Base-by-base conservation (phyloP, 2,113 vertebrate species). In the Phylloscopus whistleri region DNA sequence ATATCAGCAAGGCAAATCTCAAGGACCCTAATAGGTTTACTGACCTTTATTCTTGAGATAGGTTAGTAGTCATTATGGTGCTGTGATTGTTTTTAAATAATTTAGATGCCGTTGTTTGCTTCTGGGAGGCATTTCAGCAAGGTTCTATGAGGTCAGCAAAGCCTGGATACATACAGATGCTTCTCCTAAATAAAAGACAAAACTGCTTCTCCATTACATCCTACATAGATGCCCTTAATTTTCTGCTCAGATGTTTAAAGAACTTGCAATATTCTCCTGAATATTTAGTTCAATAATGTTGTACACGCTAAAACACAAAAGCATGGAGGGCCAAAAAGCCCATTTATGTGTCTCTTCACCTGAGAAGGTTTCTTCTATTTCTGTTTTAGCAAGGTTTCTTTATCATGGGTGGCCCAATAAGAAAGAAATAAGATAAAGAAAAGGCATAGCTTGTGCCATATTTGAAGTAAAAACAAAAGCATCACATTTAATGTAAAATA, bases 71-170 rank as follows among this genome's bases (percentile, higher is more conserved):
- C 56, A 64, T 84, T 59, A 87, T 39, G 70, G 51, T 73, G 44
- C 53, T 81, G 17, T 39, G 52, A 59, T 94, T 81, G 39, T 73
- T 92, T 70, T 84, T 96, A 94, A 95, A 96, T 96, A 93, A 96
- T 96, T 97, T 81, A 94, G 66, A 69, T 81, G 43, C 16, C 59
- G 21, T 64, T 85, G 17, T 68, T 95, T 95, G 21, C 39, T 83
- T 95, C 82, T 74, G 66, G 49, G 37, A 84, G 79, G 51, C 35
- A 88, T 67, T 96, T 97, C 56, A 83, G 86, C 82, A 95, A 77
- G 53, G 16, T 91, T 86, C 87, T 87, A n/a, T 72, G 79, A 89
- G 96, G 79, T 33, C 77, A 90, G 49, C 31, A 93, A 94, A 85
- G 16, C n/a, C 69, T 84, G 66, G 73, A 58, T 66, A 78, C 93